Conservation (phyloP, 2,113 vertebrate genomes). For the Aspidoscelis tigris region DNA sequence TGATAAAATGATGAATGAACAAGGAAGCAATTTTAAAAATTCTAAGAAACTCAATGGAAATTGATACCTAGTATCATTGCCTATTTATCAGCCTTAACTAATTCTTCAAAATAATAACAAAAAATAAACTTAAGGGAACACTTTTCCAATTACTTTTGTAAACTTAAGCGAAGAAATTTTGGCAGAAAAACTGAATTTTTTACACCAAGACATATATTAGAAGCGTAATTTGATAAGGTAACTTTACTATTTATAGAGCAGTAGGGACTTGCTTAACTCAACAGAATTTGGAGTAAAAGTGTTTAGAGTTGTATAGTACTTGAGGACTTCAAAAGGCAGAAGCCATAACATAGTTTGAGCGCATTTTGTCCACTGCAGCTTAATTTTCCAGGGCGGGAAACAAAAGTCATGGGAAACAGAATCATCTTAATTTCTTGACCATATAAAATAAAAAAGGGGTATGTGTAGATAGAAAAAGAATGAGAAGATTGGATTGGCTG, state of each 20-base stretch:
- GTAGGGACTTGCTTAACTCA: neutral
- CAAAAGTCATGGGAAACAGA: neutral
- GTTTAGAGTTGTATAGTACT: neutral
- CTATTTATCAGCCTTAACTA: too few species aligned
- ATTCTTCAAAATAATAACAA: too few species aligned
- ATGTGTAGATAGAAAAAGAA: neutral
- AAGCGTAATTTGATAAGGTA: neutral
- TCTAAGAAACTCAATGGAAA: neutral
- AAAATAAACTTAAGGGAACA: too few species aligned
- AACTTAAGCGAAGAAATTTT: neutral
- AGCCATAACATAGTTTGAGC: neutral
- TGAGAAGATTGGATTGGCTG: neutral
- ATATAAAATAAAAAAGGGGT: neutral
- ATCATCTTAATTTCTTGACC: neutral
- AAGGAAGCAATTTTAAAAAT: neutral
- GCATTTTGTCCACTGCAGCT: neutral
- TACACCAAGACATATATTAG: neutral
- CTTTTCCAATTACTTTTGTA: neutral
- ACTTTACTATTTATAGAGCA: neutral
- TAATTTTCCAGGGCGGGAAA: neutral
- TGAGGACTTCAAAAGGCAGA: neutral
- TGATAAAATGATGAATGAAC: neutral
- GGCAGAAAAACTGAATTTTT: neutral
- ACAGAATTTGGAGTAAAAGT: neutral
- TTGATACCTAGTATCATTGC: neutral